Conservation (phyloP, 2,113 vertebrate species). For the Thalassarche chlororhynchos region DNA sequence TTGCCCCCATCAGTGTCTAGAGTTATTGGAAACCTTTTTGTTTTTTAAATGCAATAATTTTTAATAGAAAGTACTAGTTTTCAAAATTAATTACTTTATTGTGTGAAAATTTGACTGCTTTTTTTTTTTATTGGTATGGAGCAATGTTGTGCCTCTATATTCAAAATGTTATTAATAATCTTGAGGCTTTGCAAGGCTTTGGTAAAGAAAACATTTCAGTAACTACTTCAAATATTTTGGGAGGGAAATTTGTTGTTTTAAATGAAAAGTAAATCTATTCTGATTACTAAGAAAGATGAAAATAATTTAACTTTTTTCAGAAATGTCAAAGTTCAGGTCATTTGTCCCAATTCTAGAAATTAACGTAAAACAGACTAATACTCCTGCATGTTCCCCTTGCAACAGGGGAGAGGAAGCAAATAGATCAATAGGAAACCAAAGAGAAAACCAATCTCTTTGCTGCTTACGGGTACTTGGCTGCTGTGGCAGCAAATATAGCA, state of each 20-base stretch:
- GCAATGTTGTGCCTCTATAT: background rate
- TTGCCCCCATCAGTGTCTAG: background rate
- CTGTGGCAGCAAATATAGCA: background rate
- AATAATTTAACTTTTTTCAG: background rate
- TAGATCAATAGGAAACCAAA: background rate
- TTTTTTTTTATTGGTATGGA: background rate
- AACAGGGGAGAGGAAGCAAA: background rate
- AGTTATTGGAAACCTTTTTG: background rate
- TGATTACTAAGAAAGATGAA: constrained; percentile 1
- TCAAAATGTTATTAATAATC: constrained; percentile 8
- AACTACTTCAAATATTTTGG: background rate
- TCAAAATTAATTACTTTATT: background rate
- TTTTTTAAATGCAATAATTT: background rate
- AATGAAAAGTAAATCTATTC: constrained; percentile 1
- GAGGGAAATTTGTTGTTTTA: background rate
- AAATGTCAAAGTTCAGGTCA: background rate
- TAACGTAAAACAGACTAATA: background rate
- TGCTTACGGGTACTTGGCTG: background rate
- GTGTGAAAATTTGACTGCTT: background rate
- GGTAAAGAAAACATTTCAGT: constrained; percentile 32
- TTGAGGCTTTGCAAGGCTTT: background rate
- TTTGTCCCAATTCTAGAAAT: background rate
- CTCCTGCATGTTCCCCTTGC: background rate
- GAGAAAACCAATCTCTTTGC: too few relatives aligned
- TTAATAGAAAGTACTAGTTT: background rate